Percentiles rank a stretch among this genome's conserved stretches.
phyloP scores from a whole-genome alignment of 1,140 invertebrate genomes.

The fruit fly (Drosophila melanogaster) region DNA sequence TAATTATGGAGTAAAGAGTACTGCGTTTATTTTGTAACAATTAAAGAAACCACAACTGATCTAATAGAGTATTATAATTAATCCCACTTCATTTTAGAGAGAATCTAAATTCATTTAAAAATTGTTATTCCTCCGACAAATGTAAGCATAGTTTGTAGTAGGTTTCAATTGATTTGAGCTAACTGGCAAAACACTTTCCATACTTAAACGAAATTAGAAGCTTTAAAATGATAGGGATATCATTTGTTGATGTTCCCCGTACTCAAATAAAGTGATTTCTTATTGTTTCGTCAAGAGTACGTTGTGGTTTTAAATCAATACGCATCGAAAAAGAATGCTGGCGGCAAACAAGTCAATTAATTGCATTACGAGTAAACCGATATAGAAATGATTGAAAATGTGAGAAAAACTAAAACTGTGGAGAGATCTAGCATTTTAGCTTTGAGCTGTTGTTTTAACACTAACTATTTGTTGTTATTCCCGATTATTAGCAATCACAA shows the following conservation, averaged over 20 bases:
- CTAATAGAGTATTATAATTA: not conserved
- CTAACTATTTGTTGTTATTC: slow-evolving; percentile 20
- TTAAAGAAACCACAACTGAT: not conserved
- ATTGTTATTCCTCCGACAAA: too few species aligned
- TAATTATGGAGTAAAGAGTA: slow-evolving; percentile 6
- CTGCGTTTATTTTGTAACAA: slow-evolving; percentile 14
- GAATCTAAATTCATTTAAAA: not conserved
- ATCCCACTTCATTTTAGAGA: not conserved
- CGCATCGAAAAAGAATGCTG: slow-evolving; percentile 16
- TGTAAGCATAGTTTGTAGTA: too few species aligned
- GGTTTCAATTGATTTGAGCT: slow-evolving; percentile 1
- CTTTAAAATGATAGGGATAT: not conserved
- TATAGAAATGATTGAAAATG: slow-evolving; percentile 1
- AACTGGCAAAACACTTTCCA: not conserved
- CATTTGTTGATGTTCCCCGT: not conserved
- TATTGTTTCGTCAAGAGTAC: not conserved
- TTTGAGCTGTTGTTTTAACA: slow-evolving; percentile 22
- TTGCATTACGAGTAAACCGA: slow-evolving; percentile 48
- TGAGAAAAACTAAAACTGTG: slow-evolving; percentile 3
- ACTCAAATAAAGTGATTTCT: not conserved
- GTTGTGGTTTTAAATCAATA: slow-evolving; percentile 22
- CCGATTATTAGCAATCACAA: slow-evolving; percentile 5
- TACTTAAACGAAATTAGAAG: not conserved
- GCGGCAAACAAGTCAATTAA: slow-evolving; percentile 68
- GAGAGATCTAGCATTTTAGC: slow-evolving; percentile 26